Evolutionary conservation across 2,888 invertebrate genomes (phyloP), one percentile per base, ranked within the genome.

Genomic region (Sipunculus nudus): DNA sequence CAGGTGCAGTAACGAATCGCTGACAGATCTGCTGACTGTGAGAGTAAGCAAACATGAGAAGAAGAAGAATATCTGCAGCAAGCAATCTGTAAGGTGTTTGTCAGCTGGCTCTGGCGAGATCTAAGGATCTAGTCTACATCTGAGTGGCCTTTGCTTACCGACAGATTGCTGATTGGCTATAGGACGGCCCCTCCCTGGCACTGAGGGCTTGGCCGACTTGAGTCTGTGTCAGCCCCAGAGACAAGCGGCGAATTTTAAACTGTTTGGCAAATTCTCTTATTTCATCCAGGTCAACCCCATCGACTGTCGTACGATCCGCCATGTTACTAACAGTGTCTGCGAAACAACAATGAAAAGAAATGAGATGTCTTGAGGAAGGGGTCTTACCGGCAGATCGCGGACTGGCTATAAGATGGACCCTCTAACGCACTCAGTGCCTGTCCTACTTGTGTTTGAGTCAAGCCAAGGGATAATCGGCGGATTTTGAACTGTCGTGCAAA

Each of bases 101-200:
- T n/a, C n/a, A n/a, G n/a, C n/a, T n/a, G n/a, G n/a, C n/a, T n/a
- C n/a, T 26, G 29, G 21, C 19, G 21, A 43, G 43, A 13, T 19
- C 10, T 19, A 19, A 16, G 21, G 21, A 16, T 10, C 19, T 43
- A 16, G 10, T 43, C 10, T 10, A 16, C 19, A 10, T 43, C 13
- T 43, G 43, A 43, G n/a, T 8, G n/a, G n/a, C n/a, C n/a, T n/a
- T n/a, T n/a, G 38, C 86, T 87, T 88, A 96, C 96, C 96, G 94
- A 93, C 97, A 98, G 84, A 98, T 98, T 75, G 97, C 97, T 85
- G 96, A 96, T 88, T 98, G 97, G 86, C 96, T 96, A 86, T 98
- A 98, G 52, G 96, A 96, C 32, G 97, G 97, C 55, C 97, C 97
- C 86, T 96, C 96, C 25, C 96, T 96, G 59, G 95, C 92, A 73